phyloP scores from a whole-genome alignment of 2,888 invertebrate genomes.

The Antheraea yamamai region DNA sequence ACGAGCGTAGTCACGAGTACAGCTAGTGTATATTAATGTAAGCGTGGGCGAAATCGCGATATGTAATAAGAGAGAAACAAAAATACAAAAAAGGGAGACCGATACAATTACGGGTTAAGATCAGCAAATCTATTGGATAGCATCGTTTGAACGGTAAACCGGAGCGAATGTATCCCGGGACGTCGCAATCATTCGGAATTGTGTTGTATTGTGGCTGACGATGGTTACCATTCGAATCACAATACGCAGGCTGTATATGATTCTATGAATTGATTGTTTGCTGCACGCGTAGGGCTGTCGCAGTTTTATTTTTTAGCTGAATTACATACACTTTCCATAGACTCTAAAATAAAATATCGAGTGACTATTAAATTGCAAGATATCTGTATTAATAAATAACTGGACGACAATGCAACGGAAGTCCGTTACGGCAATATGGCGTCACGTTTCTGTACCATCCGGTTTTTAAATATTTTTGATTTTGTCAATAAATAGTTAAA shows the following conservation, averaged over 20 bases:
- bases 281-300: conserved; percentile 27
- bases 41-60: not conserved
- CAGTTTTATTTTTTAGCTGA: not conserved
- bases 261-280: conserved; percentile 34
- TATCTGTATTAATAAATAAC: too few relatives aligned
- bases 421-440: too few relatives aligned
- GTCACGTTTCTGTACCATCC: too few relatives aligned
- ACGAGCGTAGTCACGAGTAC: too few relatives aligned
- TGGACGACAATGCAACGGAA: too few relatives aligned
- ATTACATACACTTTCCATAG: too few relatives aligned
- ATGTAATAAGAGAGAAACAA: not conserved
- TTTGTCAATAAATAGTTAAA: too few relatives aligned
- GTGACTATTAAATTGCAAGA: too few relatives aligned
- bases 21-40: not conserved
- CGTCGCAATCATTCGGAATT: conserved; percentile 25
- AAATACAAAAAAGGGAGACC: not conserved
- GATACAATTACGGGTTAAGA: conserved; percentile 10
- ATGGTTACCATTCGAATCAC: conserved; percentile 23
- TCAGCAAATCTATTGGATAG: conserved; percentile 15
- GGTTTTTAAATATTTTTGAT: too few relatives aligned
- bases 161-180: conserved; percentile 18
- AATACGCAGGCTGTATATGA: conserved; percentile 23
- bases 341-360: too few relatives aligned
- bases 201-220: conserved; percentile 23
- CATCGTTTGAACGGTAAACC: conserved; percentile 22